Percentiles rank a stretch among this genome's conserved stretches.
Evolutionary conservation across 2,888 invertebrate genomes (phyloP).

Genomic region (Cheilosia soror): DNA sequence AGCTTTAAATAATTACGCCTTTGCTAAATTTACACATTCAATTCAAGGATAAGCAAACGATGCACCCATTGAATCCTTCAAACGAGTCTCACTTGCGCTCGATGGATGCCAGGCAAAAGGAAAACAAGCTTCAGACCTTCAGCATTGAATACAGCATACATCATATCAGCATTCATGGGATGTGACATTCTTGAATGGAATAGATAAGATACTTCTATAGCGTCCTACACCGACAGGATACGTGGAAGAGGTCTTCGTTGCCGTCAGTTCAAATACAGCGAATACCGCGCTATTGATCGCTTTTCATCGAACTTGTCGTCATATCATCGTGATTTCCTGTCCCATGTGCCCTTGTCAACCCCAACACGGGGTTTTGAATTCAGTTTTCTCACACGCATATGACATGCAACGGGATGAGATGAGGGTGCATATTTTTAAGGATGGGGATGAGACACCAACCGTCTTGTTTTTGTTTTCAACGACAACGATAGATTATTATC

Average conservation of each 20-base stretch:
- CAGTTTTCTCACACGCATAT: conserved; percentile 48
- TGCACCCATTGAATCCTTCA: conserved; percentile 45
- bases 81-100: conserved; percentile 41
- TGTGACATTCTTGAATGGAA: conserved; percentile 71
- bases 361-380: conserved; percentile 47
- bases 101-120: conserved; percentile 44
- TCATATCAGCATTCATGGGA: conserved; percentile 76
- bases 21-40: conserved; percentile 13
- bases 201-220: conserved; percentile 54
- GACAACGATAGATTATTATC: conserved; percentile 73
- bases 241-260: conserved; percentile 22
- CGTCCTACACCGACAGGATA: conserved; percentile 8
- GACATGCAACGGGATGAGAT: conserved; percentile 28
- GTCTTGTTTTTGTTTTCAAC: conserved; percentile 59
- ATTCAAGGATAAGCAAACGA: conserved; percentile 50
- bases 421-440: conserved; percentile 3
- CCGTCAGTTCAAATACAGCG: conserved; percentile 36
- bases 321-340: conserved; percentile 74
- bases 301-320: conserved; percentile 72
- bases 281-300: conserved; percentile 63
- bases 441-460: conserved; percentile 24
- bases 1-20: conserved; percentile 68
- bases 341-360: conserved; percentile 32
- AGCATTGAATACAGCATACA: conserved; percentile 62
- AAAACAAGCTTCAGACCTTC: conserved; percentile 45